phyloP scores from a whole-genome alignment of 2,888 invertebrate species.

The Chymomyza amoena region DNA sequence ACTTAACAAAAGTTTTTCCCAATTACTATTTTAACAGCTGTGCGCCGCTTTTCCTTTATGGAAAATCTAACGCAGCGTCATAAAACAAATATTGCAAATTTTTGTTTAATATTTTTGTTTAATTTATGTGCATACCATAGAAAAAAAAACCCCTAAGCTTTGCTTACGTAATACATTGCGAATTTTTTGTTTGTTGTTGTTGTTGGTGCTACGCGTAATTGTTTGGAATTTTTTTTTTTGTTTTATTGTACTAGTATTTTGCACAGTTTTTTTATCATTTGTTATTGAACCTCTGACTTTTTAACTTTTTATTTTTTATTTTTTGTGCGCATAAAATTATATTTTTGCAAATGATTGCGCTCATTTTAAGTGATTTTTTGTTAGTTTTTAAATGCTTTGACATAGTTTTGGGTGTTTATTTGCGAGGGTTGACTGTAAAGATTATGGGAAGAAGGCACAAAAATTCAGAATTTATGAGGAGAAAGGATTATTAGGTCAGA shows the following conservation, averaged over 20 bases:
- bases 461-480: no score
- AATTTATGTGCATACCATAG: slow-evolving; percentile 38
- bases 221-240: slow-evolving; percentile 16
- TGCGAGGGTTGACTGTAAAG: neutral
- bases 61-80: neutral
- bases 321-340: slow-evolving; percentile 30
- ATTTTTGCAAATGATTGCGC: slow-evolving; percentile 42
- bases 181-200: slow-evolving; percentile 5
- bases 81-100: neutral
- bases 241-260: neutral
- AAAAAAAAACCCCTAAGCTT: slow-evolving; percentile 32
- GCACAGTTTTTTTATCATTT: neutral
- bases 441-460: no score
- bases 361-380: slow-evolving; percentile 36
- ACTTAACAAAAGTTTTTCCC: slow-evolving; percentile 14
- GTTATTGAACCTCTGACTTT: neutral
- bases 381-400: slow-evolving; percentile 32
- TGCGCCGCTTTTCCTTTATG: slow-evolving; percentile 15
- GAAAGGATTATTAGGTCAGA: no score
- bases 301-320: neutral
- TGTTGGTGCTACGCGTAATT: slow-evolving; percentile 34
- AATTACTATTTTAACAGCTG: slow-evolving; percentile 56
- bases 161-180: slow-evolving; percentile 47
- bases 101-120: slow-evolving; percentile 47
- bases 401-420: slow-evolving; percentile 24